Conservation (phyloP, 92 coral and sea anemone genomes). For the Epizoanthus illoricatus region DNA sequence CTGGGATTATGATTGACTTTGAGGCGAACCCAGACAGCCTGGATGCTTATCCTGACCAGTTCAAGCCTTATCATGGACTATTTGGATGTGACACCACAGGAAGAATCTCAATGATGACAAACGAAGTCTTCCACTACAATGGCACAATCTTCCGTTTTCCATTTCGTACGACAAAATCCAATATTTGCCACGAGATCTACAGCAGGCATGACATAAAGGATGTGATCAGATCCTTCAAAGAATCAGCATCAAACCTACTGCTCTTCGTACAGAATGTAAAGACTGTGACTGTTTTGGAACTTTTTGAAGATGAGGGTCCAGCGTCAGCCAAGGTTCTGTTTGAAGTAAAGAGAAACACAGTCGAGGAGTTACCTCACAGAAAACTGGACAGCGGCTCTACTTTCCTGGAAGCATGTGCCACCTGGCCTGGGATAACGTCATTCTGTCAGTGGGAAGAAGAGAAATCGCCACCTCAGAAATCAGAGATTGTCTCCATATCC, state of each 20-base stretch:
- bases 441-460: constrained; percentile 6
- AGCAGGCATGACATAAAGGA: constrained; percentile 39
- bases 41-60: constrained; percentile 56
- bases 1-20: constrained; percentile 77
- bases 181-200: constrained; percentile 61
- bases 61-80: constrained; percentile 59
- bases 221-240: constrained; percentile 56
- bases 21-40: constrained; percentile 27
- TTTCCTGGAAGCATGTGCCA: constrained; percentile 62
- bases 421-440: constrained; percentile 19
- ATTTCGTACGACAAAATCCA: constrained; percentile 64
- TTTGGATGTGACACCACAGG: constrained; percentile 69
- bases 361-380: constrained; percentile 10
- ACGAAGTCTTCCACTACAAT: constrained; percentile 39
- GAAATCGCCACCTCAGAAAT: constrained; percentile 36
- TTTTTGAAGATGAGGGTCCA: constrained; percentile 35
- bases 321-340: constrained; percentile 28
- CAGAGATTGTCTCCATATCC: constrained; percentile 41
- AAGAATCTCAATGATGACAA: too few species aligned
- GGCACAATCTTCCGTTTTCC: constrained; percentile 79
- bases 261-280: constrained; percentile 70
- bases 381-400: constrained; percentile 16
- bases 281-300: constrained; percentile 53
- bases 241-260: constrained; percentile 59
- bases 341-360: constrained; percentile 28